Conservation (phyloP, 2,113 vertebrate genomes). For the Caretta caretta region DNA sequence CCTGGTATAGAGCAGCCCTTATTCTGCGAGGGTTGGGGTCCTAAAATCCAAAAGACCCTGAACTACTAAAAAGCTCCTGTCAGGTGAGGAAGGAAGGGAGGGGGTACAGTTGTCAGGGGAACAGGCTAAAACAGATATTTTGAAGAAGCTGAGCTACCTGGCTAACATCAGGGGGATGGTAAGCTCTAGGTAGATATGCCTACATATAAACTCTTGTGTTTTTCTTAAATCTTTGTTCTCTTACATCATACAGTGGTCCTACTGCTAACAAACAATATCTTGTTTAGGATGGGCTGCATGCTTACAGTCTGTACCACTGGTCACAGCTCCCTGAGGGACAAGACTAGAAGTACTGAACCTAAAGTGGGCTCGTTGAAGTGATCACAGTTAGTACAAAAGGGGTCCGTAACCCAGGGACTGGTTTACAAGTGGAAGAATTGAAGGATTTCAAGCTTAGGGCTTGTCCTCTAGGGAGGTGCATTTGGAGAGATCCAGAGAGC, state of each 20-base stretch:
- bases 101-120: not conserved
- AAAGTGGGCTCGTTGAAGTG: not conserved
- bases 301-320: not conserved
- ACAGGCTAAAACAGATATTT: conserved; percentile 16
- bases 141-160: conserved; percentile 26
- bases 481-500: not conserved
- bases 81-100: not conserved
- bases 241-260: not conserved
- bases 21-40: rapidly evolving
- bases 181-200: not conserved
- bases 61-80: conserved; percentile 8
- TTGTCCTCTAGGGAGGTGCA: not conserved
- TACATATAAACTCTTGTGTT: not conserved
- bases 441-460: not conserved
- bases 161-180: not conserved
- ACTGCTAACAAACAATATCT: not conserved
- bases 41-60: not conserved
- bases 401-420: not conserved
- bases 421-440: not conserved
- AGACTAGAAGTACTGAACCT: not conserved
- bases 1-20: too few species aligned
- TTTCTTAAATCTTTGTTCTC: not conserved
- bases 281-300: not conserved
- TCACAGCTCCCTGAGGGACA: not conserved
- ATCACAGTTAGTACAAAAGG: not conserved